Conservation (phyloP, 2,797 vertebrate genomes). For the Tinamus major region DNA sequence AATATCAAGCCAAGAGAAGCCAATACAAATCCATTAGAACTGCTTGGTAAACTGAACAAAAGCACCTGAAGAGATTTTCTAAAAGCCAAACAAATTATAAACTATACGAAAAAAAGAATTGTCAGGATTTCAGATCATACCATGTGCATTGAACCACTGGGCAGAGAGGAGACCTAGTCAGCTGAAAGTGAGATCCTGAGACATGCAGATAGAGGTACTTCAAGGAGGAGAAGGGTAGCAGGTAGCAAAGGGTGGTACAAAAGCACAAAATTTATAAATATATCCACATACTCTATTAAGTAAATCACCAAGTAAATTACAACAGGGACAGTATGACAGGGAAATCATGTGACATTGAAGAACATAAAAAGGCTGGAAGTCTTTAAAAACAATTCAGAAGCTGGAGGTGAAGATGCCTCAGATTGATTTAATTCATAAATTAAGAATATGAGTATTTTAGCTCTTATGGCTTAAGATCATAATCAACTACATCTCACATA, state of each 20-base stretch:
- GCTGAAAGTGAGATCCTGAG: neutral
- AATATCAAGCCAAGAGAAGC: neutral
- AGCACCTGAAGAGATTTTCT: neutral
- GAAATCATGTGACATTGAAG: neutral
- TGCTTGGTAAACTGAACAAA: neutral
- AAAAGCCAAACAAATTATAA: neutral
- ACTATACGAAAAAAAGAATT: neutral
- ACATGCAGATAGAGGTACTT: neutral
- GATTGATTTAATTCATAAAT: neutral
- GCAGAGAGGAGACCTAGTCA: neutral
- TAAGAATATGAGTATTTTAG: neutral
- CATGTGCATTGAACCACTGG: neutral
- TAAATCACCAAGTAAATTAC: neutral
- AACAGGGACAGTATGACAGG: fast-evolving
- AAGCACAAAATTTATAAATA: neutral
- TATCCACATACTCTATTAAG: neutral
- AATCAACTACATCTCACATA: neutral
- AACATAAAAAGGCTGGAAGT: neutral
- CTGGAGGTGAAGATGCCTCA: neutral
- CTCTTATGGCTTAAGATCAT: neutral
- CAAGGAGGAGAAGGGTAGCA: neutral
- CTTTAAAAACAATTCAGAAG: neutral
- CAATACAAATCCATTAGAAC: neutral
- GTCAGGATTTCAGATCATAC: neutral
- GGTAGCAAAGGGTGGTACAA: neutral